phyloP scores from a whole-genome alignment of 92 coral and sea anemone genomes.

The Blastomussa wellsi region DNA sequence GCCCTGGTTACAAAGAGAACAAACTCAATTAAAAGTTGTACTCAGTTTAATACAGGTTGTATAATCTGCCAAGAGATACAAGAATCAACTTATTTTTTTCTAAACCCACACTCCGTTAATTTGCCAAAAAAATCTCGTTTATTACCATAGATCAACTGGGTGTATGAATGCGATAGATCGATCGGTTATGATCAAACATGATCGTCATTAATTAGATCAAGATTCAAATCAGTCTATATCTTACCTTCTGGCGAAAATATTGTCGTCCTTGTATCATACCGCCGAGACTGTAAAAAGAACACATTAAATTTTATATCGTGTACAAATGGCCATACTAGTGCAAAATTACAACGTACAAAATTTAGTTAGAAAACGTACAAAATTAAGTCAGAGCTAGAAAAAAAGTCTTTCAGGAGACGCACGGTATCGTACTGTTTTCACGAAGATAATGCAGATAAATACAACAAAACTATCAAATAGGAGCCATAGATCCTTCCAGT shows the following conservation, averaged over 20 bases:
- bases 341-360: not conserved
- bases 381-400: not conserved
- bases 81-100: not conserved
- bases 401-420: not conserved
- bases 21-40: not conserved
- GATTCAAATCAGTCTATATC: not conserved
- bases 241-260: slow-evolving; percentile 99
- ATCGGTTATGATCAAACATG: not conserved
- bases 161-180: not conserved
- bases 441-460: not conserved
- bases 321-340: not conserved
- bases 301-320: not conserved
- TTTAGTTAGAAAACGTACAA: not conserved
- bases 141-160: not conserved
- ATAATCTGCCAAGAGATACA: not conserved
- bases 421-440: not conserved
- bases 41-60: not conserved
- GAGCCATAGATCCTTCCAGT: not conserved
- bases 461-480: not conserved
- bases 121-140: no score
- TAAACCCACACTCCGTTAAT: not conserved
- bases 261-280: slow-evolving; percentile 97
- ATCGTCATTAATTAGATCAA: not conserved
- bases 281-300: slow-evolving; percentile 78
- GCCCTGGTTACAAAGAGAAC: slow-evolving; percentile 64